Percentiles rank a stretch among this genome's conserved stretches.
These are phyloP conservation scores for Shinisaurus crocodilurus DNA, from an alignment of 2,113 vertebrate genomes.

Conservation along the genomic window DNA sequence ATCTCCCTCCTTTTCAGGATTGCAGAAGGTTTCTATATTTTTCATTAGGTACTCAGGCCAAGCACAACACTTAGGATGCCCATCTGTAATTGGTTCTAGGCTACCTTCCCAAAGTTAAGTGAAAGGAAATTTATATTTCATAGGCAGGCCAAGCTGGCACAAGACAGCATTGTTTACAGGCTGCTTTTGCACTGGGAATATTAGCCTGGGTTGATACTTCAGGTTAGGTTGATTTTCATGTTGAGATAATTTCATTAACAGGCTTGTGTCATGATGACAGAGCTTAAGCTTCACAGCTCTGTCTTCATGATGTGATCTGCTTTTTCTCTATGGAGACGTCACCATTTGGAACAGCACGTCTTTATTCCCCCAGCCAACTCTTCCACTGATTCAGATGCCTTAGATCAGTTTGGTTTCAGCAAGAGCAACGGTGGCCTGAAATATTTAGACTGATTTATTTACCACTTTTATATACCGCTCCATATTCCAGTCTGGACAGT, in stretches of 20 bases:
- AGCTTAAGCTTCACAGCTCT: background rate
- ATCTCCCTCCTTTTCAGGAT: conserved; percentile 59
- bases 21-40: conserved; percentile 80
- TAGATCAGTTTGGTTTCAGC: background rate
- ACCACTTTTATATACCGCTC: too few species aligned
- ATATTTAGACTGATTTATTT: background rate
- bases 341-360: accelerated
- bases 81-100: conserved; percentile 71
- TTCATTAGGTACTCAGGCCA: conserved; percentile 72
- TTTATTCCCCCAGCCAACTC: accelerated
- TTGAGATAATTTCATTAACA: background rate
- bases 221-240: background rate
- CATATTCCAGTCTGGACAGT: too few species aligned
- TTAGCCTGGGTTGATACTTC: background rate
- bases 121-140: conserved; percentile 40
- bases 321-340: background rate
- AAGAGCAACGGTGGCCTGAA: too few species aligned
- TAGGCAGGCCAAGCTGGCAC: conserved; percentile 34
- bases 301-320: background rate
- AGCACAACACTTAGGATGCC: conserved; percentile 64
- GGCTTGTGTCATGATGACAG: background rate
- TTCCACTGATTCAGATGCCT: background rate
- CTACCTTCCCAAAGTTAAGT: conserved; percentile 50
- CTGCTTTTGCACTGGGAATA: background rate
- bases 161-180: too few species aligned